Conservation (phyloP, 2,797 vertebrate genomes). For the Chaetodon trifasciatus region DNA sequence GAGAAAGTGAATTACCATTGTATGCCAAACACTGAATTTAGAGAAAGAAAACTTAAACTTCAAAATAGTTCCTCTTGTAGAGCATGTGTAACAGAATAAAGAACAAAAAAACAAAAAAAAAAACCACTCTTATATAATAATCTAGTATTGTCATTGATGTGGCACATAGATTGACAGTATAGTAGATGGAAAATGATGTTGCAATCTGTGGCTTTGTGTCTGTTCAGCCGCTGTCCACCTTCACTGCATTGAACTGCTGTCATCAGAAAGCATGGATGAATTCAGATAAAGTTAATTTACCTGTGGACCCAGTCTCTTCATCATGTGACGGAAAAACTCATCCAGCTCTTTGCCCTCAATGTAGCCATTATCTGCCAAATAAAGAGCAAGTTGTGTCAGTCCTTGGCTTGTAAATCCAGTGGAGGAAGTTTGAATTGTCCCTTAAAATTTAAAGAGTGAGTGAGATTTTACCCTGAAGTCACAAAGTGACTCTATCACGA, state of each 20-base stretch:
- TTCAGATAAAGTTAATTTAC: constrained; percentile 80
- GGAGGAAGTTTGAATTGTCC: not conserved
- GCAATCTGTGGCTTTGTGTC: not conserved
- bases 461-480: not conserved
- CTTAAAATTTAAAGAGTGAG: not conserved
- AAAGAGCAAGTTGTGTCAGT: not conserved
- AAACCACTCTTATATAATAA: not conserved
- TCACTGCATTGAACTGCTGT: not conserved
- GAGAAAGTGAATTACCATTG: not conserved
- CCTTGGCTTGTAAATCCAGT: not conserved
- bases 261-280: not conserved
- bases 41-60: not conserved
- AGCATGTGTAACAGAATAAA: not conserved
- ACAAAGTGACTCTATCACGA: not conserved
- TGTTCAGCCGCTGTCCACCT: not conserved
- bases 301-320: constrained; percentile 85
- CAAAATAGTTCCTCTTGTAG: not conserved
- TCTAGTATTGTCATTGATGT: not conserved
- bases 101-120: not conserved
- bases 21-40: not conserved
- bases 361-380: constrained; percentile 92
- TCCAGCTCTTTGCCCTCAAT: constrained; percentile 95
- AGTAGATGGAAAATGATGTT: not conserved
- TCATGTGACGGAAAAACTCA: constrained; percentile 91
- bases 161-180: not conserved